Percentiles rank a stretch among this genome's conserved stretches.
Conservation (phyloP, 2,113 vertebrate genomes). For the Nyctereutes procyonoides region DNA sequence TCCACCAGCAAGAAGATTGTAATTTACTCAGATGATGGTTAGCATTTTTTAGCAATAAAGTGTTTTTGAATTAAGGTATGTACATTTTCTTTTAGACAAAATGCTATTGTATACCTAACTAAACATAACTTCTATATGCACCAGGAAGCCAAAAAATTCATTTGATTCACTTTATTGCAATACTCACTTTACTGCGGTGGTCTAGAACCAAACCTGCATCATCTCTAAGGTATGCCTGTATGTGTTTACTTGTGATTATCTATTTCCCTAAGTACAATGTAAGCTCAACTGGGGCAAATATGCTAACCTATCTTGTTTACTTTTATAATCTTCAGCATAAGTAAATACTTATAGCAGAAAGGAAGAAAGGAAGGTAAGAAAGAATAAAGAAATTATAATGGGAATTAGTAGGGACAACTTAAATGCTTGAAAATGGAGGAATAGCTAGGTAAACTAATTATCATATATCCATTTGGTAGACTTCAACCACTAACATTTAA, state of each 20-base stretch:
- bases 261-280: not conserved
- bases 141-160: not conserved
- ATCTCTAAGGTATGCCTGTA: not conserved
- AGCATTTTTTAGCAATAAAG: not conserved
- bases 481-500: slow-evolving; percentile 47
- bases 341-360: not conserved
- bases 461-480: not conserved
- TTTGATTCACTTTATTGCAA: not conserved
- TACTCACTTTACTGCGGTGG: not conserved
- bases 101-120: not conserved
- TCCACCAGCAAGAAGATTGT: not conserved
- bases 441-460: slow-evolving; percentile 43
- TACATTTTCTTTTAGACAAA: not conserved
- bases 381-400: not conserved
- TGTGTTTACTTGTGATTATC: not conserved
- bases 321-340: not conserved
- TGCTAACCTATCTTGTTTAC: not conserved
- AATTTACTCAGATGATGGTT: not conserved
- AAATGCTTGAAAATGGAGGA: slow-evolving; percentile 40
- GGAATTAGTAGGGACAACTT: slow-evolving; percentile 43
- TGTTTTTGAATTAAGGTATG: not conserved
- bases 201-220: not conserved
- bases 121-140: not conserved
- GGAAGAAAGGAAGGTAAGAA: not conserved
- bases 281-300: not conserved